These are phyloP conservation scores for Clanis bilineata DNA, from an alignment of 2,888 invertebrate genomes.

Conservation along the genomic window DNA sequence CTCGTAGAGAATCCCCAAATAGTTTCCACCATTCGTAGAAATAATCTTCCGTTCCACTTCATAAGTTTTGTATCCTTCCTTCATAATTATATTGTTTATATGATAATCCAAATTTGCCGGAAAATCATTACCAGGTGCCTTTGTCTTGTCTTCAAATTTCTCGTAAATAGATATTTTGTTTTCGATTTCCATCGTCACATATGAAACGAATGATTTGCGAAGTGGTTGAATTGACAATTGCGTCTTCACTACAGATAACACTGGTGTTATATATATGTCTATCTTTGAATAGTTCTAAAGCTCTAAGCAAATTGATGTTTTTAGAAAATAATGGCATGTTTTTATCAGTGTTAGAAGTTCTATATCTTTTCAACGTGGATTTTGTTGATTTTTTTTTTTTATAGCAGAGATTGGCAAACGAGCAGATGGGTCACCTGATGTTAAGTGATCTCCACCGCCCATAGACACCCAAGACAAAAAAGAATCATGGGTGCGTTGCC, in stretches of 20 bases:
- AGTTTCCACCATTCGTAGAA: slow-evolving; percentile 50
- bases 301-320: neutral
- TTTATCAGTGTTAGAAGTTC: neutral
- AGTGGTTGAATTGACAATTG: no score
- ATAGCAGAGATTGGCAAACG: no score
- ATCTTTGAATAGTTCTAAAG: neutral
- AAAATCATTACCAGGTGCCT: neutral
- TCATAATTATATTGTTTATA: slow-evolving; percentile 29
- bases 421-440: no score
- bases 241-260: neutral
- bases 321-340: neutral
- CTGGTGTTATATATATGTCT: neutral
- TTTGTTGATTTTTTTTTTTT: no score
- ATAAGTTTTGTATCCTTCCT: slow-evolving; percentile 37
- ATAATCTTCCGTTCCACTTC: slow-evolving; percentile 32
- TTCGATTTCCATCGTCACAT: neutral
- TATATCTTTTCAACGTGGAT: no score
- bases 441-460: no score
- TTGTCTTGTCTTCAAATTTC: neutral
- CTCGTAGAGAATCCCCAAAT: slow-evolving; percentile 45
- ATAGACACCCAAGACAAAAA: no score
- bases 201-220: neutral
- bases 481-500: no score
- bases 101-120: slow-evolving; percentile 26
- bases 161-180: neutral